A percentile compares a stretch with the other conserved stretches of the same genome.
Conservation (phyloP, 64 coral and sea anemone species). For the Acropora yongei region DNA sequence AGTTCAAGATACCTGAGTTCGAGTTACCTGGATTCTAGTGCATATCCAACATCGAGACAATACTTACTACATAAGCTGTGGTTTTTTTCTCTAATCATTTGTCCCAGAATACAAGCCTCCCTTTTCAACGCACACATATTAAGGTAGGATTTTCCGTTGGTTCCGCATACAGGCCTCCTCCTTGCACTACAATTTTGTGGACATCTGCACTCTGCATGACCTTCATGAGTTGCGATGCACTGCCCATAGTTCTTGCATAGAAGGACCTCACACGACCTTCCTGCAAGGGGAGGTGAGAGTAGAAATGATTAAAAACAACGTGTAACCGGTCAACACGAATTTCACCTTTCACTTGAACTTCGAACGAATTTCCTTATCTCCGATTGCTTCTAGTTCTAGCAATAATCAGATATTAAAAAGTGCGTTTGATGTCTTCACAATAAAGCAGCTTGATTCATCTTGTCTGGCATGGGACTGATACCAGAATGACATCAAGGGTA, state of each 20-base stretch:
- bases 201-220: constrained; percentile 53
- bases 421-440: too few species aligned
- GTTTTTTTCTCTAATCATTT: constrained; percentile 19
- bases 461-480: too few species aligned
- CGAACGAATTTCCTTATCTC: too few species aligned
- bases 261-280: constrained; percentile 34
- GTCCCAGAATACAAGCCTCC: constrained; percentile 22
- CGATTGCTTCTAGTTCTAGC: too few species aligned
- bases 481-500: too few species aligned
- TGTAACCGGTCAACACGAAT: too few species aligned
- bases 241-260: constrained; percentile 8
- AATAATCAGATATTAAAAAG: too few species aligned
- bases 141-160: constrained; percentile 57
- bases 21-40: too few species aligned
- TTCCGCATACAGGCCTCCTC: constrained; percentile 22
- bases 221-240: constrained; percentile 1
- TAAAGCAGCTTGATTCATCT: too few species aligned
- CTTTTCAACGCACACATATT: constrained; percentile 40
- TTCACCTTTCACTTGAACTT: too few species aligned
- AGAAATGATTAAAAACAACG: not conserved
- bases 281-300: not conserved
- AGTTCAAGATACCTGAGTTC: too few species aligned
- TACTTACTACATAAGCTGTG: constrained; percentile 16
- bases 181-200: not conserved
- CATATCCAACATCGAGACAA: not conserved